These are phyloP conservation scores for Scomberomorus guttatus DNA, from an alignment of 2,797 vertebrate genomes.

Conservation along the genomic window DNA sequence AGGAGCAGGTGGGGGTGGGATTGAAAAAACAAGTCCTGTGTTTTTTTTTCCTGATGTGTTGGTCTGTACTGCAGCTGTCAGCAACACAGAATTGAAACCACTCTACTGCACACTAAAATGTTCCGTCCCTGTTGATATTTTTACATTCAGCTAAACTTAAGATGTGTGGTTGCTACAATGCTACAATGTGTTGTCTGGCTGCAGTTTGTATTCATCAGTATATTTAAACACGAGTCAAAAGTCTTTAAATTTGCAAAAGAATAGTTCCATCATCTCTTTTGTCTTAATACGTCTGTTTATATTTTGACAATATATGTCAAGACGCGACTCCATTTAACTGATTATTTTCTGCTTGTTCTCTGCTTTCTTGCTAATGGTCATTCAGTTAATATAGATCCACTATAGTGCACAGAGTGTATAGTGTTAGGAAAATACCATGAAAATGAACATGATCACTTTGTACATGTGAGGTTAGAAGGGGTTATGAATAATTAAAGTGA, in stretches of 20 bases:
- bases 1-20: slow-evolving; percentile 14
- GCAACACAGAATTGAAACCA: background rate
- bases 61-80: slow-evolving; percentile 24
- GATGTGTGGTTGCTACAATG: background rate
- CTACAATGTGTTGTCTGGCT: background rate
- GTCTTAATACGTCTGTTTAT: background rate
- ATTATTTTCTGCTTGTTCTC: too few species aligned
- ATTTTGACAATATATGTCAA: background rate
- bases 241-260: background rate
- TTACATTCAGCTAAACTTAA: background rate
- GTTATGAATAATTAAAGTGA: too few species aligned
- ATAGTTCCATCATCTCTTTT: background rate
- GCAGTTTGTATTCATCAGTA: background rate
- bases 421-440: too few species aligned
- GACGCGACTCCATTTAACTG: background rate
- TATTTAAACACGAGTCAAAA: background rate
- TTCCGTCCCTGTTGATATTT: background rate
- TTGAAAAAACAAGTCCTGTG: background rate
- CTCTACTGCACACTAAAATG: too few species aligned
- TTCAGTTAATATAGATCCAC: background rate
- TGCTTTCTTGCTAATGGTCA: background rate
- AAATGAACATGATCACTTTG: too few species aligned
- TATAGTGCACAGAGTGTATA: background rate
- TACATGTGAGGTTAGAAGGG: too few species aligned
- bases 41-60: background rate